Conservation (phyloP, 2,888 invertebrate genomes). For the Leptinotarsa haldemani region DNA sequence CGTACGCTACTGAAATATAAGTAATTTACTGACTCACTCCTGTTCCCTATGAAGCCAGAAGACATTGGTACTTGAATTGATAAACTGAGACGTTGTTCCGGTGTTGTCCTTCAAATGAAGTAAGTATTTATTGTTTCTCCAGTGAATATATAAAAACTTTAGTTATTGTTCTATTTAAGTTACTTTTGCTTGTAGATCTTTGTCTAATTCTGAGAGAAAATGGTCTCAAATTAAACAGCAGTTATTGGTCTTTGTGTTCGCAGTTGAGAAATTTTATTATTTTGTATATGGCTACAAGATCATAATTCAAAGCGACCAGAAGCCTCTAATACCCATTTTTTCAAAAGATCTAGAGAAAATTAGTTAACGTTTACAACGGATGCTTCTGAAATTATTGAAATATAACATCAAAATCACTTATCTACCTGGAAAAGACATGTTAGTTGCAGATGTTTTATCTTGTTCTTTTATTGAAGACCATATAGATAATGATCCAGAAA, state of each 20-base stretch:
- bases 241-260: slow-evolving; percentile 54
- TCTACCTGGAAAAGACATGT: slow-evolving; percentile 5
- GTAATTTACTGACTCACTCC: no score
- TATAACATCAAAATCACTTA: not conserved
- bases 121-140: no score
- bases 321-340: slow-evolving; percentile 45
- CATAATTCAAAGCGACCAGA: slow-evolving; percentile 53
- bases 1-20: no score
- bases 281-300: slow-evolving; percentile 53
- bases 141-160: no score
- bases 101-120: no score
- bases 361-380: slow-evolving; percentile 4
- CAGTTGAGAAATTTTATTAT: slow-evolving; percentile 54
- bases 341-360: slow-evolving; percentile 19
- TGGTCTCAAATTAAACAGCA: slow-evolving; percentile 60
- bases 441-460: slow-evolving; percentile 19
- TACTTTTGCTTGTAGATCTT: slow-evolving; percentile 41
- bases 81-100: no score
- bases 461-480: not conserved
- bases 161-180: no score
- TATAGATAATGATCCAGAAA: slow-evolving; percentile 7
- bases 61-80: no score
- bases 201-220: slow-evolving; percentile 40
- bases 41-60: no score
- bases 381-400: slow-evolving; percentile 20